Conservation (phyloP, 1,140 invertebrate species). For the Drosophila micromelanica region DNA sequence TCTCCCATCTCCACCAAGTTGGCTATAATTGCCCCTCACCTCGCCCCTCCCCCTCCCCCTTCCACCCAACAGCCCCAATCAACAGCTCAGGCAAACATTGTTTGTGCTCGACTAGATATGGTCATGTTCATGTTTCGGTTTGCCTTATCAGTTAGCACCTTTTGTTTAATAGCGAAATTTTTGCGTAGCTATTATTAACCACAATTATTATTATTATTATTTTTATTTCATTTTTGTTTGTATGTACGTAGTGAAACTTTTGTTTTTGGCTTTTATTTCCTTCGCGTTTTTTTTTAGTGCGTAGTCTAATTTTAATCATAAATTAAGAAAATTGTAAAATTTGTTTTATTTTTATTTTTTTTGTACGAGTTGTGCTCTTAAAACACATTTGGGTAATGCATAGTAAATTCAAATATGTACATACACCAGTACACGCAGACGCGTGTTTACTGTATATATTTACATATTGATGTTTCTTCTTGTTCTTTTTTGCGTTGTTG, state of each 20-base stretch:
- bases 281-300: slow-evolving; percentile 50
- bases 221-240: slow-evolving; percentile 55
- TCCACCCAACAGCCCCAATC: neutral
- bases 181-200: slow-evolving; percentile 39
- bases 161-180: slow-evolving; percentile 66
- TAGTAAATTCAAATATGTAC: slow-evolving; percentile 3
- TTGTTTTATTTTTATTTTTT: slow-evolving; percentile 31
- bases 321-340: slow-evolving; percentile 61
- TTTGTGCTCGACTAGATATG: slow-evolving; percentile 24
- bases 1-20: neutral
- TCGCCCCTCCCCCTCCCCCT: too few relatives aligned
- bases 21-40: neutral
- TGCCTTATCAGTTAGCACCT: slow-evolving; percentile 49
- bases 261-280: slow-evolving; percentile 25
- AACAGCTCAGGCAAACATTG: slow-evolving; percentile 4
- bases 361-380: slow-evolving; percentile 71
- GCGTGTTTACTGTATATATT: slow-evolving; percentile 8
- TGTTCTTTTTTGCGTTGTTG: slow-evolving; percentile 40
- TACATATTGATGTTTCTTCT: slow-evolving; percentile 19
- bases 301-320: slow-evolving; percentile 45
- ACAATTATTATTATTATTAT: slow-evolving; percentile 21
- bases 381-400: slow-evolving; percentile 62
- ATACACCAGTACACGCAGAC: neutral
- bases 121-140: slow-evolving; percentile 28
- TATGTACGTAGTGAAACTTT: slow-evolving; percentile 35